Evolutionary conservation across 2,888 invertebrate genomes (phyloP), one percentile per base, ranked within the genome.

Genomic region (Bembecia ichneumoniformis): DNA sequence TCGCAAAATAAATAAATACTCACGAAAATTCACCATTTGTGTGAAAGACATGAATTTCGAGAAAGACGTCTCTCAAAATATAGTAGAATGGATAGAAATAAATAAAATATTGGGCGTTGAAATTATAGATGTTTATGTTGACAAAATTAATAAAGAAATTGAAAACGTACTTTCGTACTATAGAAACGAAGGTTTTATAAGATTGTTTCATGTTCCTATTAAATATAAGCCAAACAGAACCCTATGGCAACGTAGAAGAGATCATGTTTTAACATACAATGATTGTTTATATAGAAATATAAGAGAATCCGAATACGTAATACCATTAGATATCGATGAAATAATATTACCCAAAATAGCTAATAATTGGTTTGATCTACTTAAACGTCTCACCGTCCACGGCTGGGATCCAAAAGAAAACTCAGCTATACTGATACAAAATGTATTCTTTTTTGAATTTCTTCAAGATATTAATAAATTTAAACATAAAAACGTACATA

Each of bases 281-380:
- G 93, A 93, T 70, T 94, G 94, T 66, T 88, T 94, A 52, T 93
- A 94, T 71, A 89, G 92, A 68, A 92, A 92, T 76, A 76, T 93
- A 48, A 77, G 88, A 59, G 82, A 83, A 55, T 91, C 92, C 40
- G 87, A 90, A 60, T 92, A 86, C 67, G 78, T 93, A 14, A 79
- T 93, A 28, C 92, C 93, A 9, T 74, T 94, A 58, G 94, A 94
- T 68, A 84, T 93, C 45, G 94, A 94, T 70, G 94, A 94, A 80
- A 82, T 93, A 47, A 88, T 94, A 51, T 83, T 94, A 49, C 94
- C 94, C 14, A 88, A 90, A 66, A 74, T 82, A 55, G 84, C 87
- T 17, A 67, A 78, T 46, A 90, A 86, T 20, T 92, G 92, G 90
- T 66, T 79, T 40, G 82, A 88, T 51, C 67, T 93, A 56, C 60